Base-by-base conservation (phyloP, 2,888 invertebrate genomes). In the Amphipyra tragopoginis region DNA sequence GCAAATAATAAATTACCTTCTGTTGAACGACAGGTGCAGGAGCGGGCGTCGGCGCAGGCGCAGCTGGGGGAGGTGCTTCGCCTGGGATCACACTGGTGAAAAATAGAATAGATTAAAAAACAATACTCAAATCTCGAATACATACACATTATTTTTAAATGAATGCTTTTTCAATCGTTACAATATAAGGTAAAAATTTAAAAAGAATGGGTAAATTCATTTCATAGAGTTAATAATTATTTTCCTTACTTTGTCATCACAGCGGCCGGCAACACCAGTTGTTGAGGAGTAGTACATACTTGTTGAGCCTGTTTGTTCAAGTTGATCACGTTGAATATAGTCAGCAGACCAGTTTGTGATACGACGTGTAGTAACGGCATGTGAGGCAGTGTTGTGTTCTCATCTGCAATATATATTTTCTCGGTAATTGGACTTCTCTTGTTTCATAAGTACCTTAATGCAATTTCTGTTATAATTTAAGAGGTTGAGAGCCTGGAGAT, bases 361-460 rank as follows among this genome's bases (percentile, higher is more conserved):
- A 98, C 89, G 8, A 98, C 95, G 57, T 97, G 96, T 3, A 98
- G 90, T 63, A 97, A 93, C 0, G 98, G 98, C 95, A 97, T 97
- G 5, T 97, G 96, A 0, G 97, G 96, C 33, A 98, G 89, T 0
- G 91, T 90, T 65, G 95, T 93, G 60, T 94, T 96, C 65, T 97
- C 97, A 57, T 96, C 95, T 96, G 80, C 2, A 86, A 61, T 1
- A 34, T n/a, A n/a, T n/a, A n/a, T n/a, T n/a, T n/a, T n/a, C n/a
- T n/a, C n/a, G n/a, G n/a, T n/a, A n/a, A n/a, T n/a, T n/a, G n/a
- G n/a, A n/a, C n/a, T n/a, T n/a, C n/a, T n/a, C n/a, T n/a, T n/a
- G n/a, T n/a, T n/a, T n/a, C n/a, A n/a, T n/a, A n/a, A n/a, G n/a
- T n/a, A n/a, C n/a, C n/a, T n/a, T n/a, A n/a, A n/a, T n/a, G n/a